These are phyloP conservation scores for Salticus scenicus DNA, from an alignment of 2,888 invertebrate species.

Conservation along the genomic window DNA sequence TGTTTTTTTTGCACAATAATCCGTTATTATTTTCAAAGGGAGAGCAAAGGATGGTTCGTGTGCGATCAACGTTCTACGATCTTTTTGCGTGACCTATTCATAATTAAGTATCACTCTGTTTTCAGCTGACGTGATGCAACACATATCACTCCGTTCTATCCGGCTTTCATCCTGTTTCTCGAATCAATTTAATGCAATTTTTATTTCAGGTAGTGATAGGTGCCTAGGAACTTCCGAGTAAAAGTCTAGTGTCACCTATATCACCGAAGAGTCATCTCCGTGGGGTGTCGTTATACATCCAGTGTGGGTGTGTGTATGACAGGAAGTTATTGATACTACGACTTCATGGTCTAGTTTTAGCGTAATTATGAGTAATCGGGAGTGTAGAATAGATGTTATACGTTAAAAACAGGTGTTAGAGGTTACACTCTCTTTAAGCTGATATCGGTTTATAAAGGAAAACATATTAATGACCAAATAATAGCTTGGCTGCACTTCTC, in stretches of 20 bases:
- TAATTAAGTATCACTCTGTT: conserved; percentile 1
- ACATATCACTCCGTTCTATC: background rate
- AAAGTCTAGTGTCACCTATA: background rate
- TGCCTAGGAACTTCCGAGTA: background rate
- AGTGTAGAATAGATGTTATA: background rate
- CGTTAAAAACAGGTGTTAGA: background rate
- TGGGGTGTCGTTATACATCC: background rate
- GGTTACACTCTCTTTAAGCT: no score
- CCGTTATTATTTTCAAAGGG: no score
- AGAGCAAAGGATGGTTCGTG: no score
- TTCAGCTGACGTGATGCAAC: background rate
- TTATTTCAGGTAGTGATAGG: background rate
- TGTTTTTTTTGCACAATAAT: no score
- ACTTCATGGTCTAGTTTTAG: background rate
- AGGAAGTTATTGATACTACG: background rate
- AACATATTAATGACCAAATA: no score
- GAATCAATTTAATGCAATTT: background rate
- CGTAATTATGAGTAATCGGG: background rate
- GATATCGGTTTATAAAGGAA: no score
- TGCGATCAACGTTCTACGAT: no score
- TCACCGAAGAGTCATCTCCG: background rate
- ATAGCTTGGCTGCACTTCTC: no score
- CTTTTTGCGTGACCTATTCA: background rate
- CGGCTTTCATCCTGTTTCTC: background rate
- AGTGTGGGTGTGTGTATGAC: background rate